A percentile compares a stretch with the other conserved stretches of the same genome.
phyloP scores from a whole-genome alignment of 2,113 vertebrate species.

The Hemiprocne comata region DNA sequence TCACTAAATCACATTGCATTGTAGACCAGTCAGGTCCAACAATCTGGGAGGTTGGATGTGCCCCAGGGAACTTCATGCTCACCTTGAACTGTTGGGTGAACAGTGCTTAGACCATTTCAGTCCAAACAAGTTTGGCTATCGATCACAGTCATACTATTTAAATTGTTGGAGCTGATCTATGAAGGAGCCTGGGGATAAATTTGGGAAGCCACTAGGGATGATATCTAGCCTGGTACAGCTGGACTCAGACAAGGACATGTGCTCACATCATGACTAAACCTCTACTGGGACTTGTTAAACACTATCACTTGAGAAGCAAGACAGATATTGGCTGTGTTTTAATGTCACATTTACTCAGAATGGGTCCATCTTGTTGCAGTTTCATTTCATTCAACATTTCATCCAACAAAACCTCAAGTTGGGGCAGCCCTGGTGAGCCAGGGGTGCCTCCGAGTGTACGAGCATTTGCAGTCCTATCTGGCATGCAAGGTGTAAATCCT shows the following conservation, averaged over 20 bases:
- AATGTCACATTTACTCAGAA: neutral
- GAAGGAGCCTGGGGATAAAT: neutral
- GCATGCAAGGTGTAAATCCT: neutral
- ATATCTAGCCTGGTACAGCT: neutral
- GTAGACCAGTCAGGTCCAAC: neutral
- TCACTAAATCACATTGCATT: neutral
- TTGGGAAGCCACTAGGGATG: neutral
- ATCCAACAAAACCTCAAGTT: neutral
- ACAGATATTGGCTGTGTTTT: neutral
- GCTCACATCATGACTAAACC: neutral
- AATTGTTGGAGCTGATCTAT: neutral
- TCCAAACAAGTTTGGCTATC: neutral
- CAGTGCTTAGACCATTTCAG: neutral
- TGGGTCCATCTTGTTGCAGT: neutral
- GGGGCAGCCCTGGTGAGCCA: neutral
- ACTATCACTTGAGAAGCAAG: neutral
- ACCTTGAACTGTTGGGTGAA: neutral
- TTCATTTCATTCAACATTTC: neutral
- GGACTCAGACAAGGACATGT: neutral
- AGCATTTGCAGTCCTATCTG: neutral
- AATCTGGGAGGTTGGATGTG: neutral
- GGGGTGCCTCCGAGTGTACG: neutral
- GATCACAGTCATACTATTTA: neutral
- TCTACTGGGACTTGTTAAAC: neutral
- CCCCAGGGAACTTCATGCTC: rapidly evolving